A percentile compares a stretch with the other conserved stretches of the same genome.
phyloP scores from a whole-genome alignment of 1,140 invertebrate genomes.

The Brachionus calyciflorus region DNA sequence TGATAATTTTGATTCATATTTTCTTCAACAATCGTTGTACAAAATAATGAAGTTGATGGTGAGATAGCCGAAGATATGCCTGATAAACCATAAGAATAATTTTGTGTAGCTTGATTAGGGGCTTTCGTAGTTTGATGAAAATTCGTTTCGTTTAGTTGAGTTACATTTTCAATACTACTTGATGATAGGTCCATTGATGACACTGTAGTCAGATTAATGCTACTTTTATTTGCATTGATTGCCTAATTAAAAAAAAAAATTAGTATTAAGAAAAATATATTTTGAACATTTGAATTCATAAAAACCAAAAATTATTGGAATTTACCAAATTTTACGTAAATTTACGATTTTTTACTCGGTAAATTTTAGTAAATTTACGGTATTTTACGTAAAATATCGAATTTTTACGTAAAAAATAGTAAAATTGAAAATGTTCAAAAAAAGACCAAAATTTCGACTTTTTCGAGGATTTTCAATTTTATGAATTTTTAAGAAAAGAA shows the following conservation, averaged over 20 bases:
- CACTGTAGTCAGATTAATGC: conserved; percentile 15
- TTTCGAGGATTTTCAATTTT: too few species aligned
- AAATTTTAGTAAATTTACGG: too few species aligned
- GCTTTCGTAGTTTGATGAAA: conserved; percentile 1
- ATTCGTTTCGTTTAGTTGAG: conserved; percentile 16
- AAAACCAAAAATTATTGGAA: too few species aligned
- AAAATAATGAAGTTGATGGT: conserved; percentile 16
- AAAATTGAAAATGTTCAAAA: too few species aligned
- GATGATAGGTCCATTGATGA: conserved; percentile 16
- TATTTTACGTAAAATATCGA: too few species aligned
- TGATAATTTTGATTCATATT: not conserved
- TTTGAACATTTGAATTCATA: too few species aligned
- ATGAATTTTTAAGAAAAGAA: too few species aligned
- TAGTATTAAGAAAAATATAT: too few species aligned
- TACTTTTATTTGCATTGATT: not conserved
- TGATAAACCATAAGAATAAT: conserved; percentile 10
- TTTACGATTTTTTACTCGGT: too few species aligned
- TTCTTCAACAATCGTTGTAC: conserved; percentile 31
- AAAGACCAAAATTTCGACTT: too few species aligned
- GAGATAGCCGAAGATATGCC: conserved; percentile 3
- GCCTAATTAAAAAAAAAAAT: not conserved
- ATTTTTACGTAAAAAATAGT: too few species aligned
- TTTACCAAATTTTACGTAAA: too few species aligned
- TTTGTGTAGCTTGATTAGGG: not conserved
- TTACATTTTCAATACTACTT: conserved; percentile 9